Evolutionary conservation across 2,797 vertebrate species (phyloP), one percentile per base, ranked within the genome.

Genomic region (Cichlasoma orientale): DNA sequence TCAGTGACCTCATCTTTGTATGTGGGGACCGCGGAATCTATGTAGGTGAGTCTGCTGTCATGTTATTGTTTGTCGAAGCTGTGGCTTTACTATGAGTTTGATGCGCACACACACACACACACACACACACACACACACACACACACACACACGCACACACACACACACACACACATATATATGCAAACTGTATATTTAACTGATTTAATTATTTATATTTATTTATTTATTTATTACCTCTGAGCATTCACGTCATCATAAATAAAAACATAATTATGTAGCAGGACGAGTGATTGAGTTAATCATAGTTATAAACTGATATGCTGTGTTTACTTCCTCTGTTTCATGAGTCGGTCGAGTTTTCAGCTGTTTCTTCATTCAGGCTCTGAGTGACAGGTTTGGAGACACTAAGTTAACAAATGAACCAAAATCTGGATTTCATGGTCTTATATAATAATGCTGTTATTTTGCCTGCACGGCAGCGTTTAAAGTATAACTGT

Each of bases 1-100:
- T 94, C 53, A 88, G 79, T 5, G 93, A 93, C 85, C 90, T 94
- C 56, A 70, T 88, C n/a, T 94, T 94, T 56, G 93, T 94, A 54
- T 94, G 93, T 1, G 93, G 93, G 8, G 93, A 94, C 56, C 92
- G 93, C 4, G 93, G 93, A 4, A 85, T 94, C 77, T 90, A 94
- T 58, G 58, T 94, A 8, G 92, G 93, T 94, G 53, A 75, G 89
- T 75, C 19, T 53, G 3, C 6, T 14, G 27, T 29, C 4, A 31
- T 16, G 53, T 9, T 38, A 4, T 9, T 36, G 13, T 54, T 50
- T 56, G 11, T 25, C 14, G 11, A 33, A 16, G 38, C 59, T 44
- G 59, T 44, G 59, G 38, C 23, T 44, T 27, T 44, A 27, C 61
- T 66, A 38, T 66, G 59, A 44, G 59, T 27, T 47, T 47, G 13